Percentiles rank a stretch among this genome's conserved stretches.
Evolutionary conservation across 2,888 invertebrate species (phyloP).

Genomic region (Linnaemya vulpina): DNA sequence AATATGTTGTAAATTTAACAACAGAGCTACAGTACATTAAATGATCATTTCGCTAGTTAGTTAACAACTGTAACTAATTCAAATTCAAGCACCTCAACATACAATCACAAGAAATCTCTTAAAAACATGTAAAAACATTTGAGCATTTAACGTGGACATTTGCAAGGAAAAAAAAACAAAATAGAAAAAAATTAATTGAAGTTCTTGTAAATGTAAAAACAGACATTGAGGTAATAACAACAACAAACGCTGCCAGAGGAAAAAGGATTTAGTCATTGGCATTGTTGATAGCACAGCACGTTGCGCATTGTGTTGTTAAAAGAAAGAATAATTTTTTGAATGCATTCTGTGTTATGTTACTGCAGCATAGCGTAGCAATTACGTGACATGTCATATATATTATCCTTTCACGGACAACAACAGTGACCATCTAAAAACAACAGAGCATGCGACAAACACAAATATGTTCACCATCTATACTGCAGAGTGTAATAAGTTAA

Average conservation of each 20-base stretch:
- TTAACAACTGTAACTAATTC: slow-evolving; percentile 55
- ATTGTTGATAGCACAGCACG: slow-evolving; percentile 51
- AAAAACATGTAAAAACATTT: slow-evolving; percentile 8
- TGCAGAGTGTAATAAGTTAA: slow-evolving; percentile 32
- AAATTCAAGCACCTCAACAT: slow-evolving; percentile 14
- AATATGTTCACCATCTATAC: background rate
- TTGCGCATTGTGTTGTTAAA: slow-evolving; percentile 29
- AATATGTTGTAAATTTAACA: slow-evolving; percentile 53
- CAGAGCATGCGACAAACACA: slow-evolving; percentile 17
- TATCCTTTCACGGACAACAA: slow-evolving; percentile 75
- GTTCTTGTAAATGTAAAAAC: slow-evolving; percentile 31
- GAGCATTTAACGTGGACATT: slow-evolving; percentile 25
- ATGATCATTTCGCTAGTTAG: slow-evolving; percentile 62
- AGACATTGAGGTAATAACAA: slow-evolving; percentile 29
- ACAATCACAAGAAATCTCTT: background rate
- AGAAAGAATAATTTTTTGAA: background rate
- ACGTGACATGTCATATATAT: slow-evolving; percentile 79
- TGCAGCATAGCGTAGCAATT: slow-evolving; percentile 79
- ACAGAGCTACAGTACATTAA: slow-evolving; percentile 63
- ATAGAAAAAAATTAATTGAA: slow-evolving; percentile 49
- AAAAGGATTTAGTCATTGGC: slow-evolving; percentile 66
- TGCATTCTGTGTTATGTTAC: slow-evolving; percentile 59
- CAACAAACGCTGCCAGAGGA: background rate
- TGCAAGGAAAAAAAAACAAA: slow-evolving; percentile 20
- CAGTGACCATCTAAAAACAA: slow-evolving; percentile 40